These are phyloP conservation scores for Atta texana DNA, from an alignment of 1,140 invertebrate genomes.

Conservation along the genomic window DNA sequence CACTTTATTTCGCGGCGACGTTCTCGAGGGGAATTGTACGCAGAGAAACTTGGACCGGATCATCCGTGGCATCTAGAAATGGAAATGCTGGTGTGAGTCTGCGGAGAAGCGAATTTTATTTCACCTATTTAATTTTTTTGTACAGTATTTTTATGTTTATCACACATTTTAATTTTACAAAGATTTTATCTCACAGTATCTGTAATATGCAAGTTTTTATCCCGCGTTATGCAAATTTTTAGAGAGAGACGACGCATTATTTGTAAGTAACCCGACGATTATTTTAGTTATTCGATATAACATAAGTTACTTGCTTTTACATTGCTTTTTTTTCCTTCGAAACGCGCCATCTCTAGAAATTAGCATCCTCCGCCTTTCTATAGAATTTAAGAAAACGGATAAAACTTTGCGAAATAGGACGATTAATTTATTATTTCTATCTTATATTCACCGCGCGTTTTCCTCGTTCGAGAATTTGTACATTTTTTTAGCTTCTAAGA, in stretches of 20 bases:
- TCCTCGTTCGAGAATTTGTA: conserved; percentile 14
- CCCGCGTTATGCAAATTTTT: conserved; percentile 19
- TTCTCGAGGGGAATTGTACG: conserved; percentile 45
- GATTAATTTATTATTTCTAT: conserved; percentile 45
- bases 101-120: neutral
- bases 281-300: neutral
- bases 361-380: neutral
- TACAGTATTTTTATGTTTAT: conserved; percentile 27
- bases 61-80: conserved; percentile 24
- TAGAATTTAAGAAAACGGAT: neutral
- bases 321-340: neutral
- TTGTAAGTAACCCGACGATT: neutral
- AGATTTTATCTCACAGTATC: neutral
- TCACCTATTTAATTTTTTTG: neutral
- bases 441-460: neutral
- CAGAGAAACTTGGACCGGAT: conserved; percentile 4
- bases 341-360: conserved; percentile 11
- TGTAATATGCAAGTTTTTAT: conserved; percentile 8
- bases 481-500: conserved; percentile 39
- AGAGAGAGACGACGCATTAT: neutral
- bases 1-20: conserved; percentile 27
- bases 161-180: neutral
- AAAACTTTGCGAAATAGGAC: neutral
- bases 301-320: neutral
- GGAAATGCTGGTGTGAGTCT: conserved; percentile 52